A percentile compares a stretch with the other conserved stretches of the same genome.
phyloP scores from a whole-genome alignment of 2,888 invertebrate species.

The Formica aserva region DNA sequence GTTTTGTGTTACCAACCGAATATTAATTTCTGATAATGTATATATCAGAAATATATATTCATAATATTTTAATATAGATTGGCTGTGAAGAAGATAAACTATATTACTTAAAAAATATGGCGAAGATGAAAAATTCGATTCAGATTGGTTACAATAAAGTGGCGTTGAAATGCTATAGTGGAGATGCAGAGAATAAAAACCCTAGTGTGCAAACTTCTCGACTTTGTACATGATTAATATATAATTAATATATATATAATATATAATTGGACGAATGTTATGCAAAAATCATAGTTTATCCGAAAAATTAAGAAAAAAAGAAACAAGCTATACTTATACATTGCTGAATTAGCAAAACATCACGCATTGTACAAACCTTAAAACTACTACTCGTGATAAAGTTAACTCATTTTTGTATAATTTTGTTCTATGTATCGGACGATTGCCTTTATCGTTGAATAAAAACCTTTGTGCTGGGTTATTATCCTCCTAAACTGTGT shows the following conservation, averaged over 20 bases:
- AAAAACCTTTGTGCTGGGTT: not conserved
- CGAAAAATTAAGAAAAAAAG: not conserved
- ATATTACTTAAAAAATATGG: conserved; percentile 35
- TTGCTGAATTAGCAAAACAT: not conserved
- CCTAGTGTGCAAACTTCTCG: not conserved
- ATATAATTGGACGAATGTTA: conserved; percentile 11
- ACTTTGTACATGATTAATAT: conserved; percentile 8
- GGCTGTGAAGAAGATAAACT: conserved; percentile 46
- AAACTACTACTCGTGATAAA: not conserved
- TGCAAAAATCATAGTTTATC: conserved; percentile 7
- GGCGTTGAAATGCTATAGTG: not conserved
- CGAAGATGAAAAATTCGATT: conserved; percentile 36
- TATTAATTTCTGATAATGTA: conserved; percentile 29
- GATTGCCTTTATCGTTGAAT: conserved; percentile 5
- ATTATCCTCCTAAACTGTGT: not conserved
- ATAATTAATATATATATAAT: not conserved
- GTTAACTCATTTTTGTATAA: conserved; percentile 13
- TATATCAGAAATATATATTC: conserved; percentile 23
- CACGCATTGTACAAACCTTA: not conserved
- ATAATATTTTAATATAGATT: conserved; percentile 38
- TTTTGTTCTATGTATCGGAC: not conserved
- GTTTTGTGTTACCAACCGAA: conserved; percentile 17
- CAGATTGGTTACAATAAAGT: conserved; percentile 15
- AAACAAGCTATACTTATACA: not conserved
- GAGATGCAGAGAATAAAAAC: conserved; percentile 16